A percentile compares a stretch with the other conserved stretches of the same genome.
phyloP scores from a whole-genome alignment of 2,797 vertebrate species.

The Chelonia mydas region DNA sequence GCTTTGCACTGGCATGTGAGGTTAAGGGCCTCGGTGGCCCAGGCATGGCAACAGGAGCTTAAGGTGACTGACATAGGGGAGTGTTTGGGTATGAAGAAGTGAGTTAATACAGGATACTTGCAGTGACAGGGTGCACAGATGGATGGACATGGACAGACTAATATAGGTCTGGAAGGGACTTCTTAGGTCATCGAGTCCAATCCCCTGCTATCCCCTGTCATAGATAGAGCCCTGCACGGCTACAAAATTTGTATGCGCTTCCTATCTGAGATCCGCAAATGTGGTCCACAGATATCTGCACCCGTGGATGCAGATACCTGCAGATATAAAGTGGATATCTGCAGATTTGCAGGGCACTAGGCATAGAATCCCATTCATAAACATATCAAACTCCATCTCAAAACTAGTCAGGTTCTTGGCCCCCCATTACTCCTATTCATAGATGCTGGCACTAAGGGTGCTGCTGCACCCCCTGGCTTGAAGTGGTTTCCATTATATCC shows the following conservation, averaged over 20 bases:
- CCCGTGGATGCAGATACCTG: no score
- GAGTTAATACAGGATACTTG: background rate
- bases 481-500: no score
- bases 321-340: no score
- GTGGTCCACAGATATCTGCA: no score
- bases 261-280: no score
- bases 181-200: background rate
- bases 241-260: no score
- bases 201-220: background rate
- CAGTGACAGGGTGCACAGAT: background rate
- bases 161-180: background rate
- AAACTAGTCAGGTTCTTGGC: no score
- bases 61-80: background rate
- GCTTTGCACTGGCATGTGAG: background rate
- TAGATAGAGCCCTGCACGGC: no score
- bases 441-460: no score
- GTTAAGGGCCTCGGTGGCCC: background rate
- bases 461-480: no score
- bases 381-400: background rate
- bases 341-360: no score
- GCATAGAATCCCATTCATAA: background rate
- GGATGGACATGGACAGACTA: background rate
- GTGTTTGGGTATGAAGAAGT: background rate
- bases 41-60: background rate
- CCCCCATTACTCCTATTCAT: no score